A percentile compares a stretch with the other conserved stretches of the same genome.
Evolutionary conservation across 2,113 vertebrate species (phyloP).

Genomic region (Cebidichthys violaceus): DNA sequence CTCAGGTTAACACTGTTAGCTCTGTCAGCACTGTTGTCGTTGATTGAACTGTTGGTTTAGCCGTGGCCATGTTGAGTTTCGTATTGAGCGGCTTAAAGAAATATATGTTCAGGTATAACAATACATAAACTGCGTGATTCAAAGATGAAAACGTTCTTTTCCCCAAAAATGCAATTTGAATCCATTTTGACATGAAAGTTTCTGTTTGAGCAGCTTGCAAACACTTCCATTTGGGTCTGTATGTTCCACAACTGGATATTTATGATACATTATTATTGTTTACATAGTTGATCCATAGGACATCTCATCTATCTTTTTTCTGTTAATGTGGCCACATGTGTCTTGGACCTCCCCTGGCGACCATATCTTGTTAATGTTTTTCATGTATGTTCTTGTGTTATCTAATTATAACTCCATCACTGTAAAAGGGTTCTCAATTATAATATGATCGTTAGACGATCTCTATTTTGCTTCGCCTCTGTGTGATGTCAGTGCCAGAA

Average conservation of each 20-base stretch:
- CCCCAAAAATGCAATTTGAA: neutral
- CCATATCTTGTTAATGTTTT: slow-evolving; percentile 12
- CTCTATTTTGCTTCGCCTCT: slow-evolving; percentile 13
- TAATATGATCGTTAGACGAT: neutral
- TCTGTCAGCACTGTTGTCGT: too few species aligned
- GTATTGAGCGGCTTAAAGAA: neutral
- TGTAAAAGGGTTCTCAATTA: neutral
- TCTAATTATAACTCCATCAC: slow-evolving; percentile 8
- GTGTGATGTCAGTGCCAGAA: slow-evolving; percentile 32
- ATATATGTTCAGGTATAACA: neutral
- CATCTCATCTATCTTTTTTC: slow-evolving; percentile 25
- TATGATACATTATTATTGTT: slow-evolving; percentile 39
- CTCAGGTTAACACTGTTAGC: too few species aligned
- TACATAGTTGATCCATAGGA: slow-evolving; percentile 49
- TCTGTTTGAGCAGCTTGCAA: slow-evolving; percentile 3
- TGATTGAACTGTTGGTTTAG: too few species aligned
- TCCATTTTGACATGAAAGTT: neutral
- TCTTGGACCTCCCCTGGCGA: slow-evolving; percentile 25
- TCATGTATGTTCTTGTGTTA: slow-evolving; percentile 28
- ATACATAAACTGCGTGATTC: neutral
- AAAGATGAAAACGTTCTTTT: neutral
- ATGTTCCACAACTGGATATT: slow-evolving; percentile 34
- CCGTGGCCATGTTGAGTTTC: neutral
- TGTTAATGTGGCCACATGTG: slow-evolving; percentile 35
- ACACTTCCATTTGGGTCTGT: slow-evolving; percentile 32